Conservation (phyloP, 1,140 invertebrate genomes). For the Brachystomella parvula region DNA sequence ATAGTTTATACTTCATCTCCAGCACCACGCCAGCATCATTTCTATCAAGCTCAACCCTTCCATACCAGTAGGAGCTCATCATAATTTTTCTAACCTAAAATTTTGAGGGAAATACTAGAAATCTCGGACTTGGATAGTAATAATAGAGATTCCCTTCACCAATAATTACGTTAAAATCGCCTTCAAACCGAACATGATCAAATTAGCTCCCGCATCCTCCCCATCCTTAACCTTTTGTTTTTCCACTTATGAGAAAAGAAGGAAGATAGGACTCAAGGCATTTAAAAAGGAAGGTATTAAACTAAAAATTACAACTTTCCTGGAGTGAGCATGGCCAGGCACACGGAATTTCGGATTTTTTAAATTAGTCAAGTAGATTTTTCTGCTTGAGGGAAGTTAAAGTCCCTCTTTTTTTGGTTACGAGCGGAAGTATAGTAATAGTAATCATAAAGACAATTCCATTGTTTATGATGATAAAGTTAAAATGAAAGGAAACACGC, state of each 20-base stretch:
- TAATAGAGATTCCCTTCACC: not conserved
- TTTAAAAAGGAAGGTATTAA: not conserved
- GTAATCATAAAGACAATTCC: no score
- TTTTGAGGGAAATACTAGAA: not conserved
- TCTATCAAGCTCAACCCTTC: not conserved
- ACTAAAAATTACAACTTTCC: conserved; percentile 3
- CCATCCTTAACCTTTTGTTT: no score
- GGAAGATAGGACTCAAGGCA: not conserved
- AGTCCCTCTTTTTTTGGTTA: no score
- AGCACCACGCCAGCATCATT: not conserved
- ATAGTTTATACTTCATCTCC: conserved; percentile 14
- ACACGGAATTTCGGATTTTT: no score
- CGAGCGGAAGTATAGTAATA: no score
- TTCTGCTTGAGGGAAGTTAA: no score
- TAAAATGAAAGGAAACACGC: not conserved
- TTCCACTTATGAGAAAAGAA: not conserved
- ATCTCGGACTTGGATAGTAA: no score
- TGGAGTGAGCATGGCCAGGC: no score
- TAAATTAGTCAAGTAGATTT: no score
- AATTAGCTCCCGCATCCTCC: not conserved
- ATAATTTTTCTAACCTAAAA: no score
- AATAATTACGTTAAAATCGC: not conserved
- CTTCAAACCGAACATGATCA: not conserved
- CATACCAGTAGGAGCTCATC: no score
- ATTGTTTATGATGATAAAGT: not conserved